Percentiles rank a stretch among this genome's conserved stretches.
Conservation (phyloP, 2,888 invertebrate species). For the Aporophyla lueneburgensis region DNA sequence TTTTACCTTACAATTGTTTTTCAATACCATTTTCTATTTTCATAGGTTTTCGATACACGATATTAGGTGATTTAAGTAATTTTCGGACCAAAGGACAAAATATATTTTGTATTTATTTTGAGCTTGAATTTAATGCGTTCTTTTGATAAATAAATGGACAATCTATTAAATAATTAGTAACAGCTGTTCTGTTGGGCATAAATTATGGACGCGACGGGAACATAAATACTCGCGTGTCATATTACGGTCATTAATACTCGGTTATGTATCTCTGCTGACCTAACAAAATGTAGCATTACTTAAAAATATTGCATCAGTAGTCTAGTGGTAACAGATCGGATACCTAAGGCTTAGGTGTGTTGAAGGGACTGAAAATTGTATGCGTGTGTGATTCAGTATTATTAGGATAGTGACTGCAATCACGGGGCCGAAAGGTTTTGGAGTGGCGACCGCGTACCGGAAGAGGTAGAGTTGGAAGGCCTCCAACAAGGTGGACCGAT, state of each 20-base stretch:
- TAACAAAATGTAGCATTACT: neutral
- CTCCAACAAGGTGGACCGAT: too few relatives aligned
- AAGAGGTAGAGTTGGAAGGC: too few relatives aligned
- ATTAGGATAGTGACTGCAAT: neutral
- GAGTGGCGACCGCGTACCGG: too few relatives aligned
- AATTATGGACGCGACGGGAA: constrained; percentile 57
- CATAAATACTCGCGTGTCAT: constrained; percentile 55
- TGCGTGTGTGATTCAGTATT: neutral
- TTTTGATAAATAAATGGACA: constrained; percentile 42
- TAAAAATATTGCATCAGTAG: constrained; percentile 4
- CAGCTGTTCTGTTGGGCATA: constrained; percentile 53
- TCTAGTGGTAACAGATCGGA: too few relatives aligned
- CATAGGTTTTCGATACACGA: neutral
- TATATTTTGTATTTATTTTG: neutral
- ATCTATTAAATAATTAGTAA: constrained; percentile 60
- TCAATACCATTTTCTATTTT: neutral
- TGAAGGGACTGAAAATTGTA: neutral
- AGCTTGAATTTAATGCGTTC: constrained; percentile 7
- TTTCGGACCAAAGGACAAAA: neutral
- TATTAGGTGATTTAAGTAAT: too few relatives aligned
- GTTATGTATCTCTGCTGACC: constrained; percentile 37
- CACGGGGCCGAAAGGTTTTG: too few relatives aligned
- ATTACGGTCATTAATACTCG: constrained; percentile 56
- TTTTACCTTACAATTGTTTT: neutral
- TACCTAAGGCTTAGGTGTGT: neutral